Conservation (phyloP, 2,888 invertebrate species). For the Cacoxenus indagator region DNA sequence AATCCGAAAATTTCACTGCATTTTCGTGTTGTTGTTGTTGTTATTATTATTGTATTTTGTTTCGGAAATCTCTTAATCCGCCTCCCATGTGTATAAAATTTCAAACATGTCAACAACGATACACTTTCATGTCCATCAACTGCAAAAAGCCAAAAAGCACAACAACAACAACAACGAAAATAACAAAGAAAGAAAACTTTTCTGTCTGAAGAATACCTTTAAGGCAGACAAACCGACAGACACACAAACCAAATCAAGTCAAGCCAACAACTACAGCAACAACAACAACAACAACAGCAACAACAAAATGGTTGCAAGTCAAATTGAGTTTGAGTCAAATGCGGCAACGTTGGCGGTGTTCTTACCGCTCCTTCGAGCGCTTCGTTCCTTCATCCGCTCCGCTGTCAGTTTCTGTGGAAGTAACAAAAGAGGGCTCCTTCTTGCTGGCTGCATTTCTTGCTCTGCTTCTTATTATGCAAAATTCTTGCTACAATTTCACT, state of each 20-base stretch:
- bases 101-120: conserved; percentile 60
- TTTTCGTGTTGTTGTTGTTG: background rate
- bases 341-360: conserved; percentile 2
- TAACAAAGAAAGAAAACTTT: conserved; percentile 12
- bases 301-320: conserved; percentile 7
- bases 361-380: background rate
- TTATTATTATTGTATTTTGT: conserved; percentile 35
- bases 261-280: too few relatives aligned
- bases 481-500: conserved; percentile 10
- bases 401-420: conserved; percentile 50
- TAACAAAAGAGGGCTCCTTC: conserved; percentile 30
- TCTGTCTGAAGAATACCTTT: background rate
- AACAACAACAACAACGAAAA: background rate
- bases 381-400: conserved; percentile 6
- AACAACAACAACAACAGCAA: background rate
- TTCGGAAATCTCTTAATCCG: conserved; percentile 55
- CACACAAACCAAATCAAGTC: conserved; percentile 13
- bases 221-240: background rate
- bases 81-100: conserved; percentile 59
- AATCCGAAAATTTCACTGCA: conserved; percentile 26
- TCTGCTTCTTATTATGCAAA: conserved; percentile 1
- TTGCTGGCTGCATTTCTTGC: conserved; percentile 16
- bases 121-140: conserved; percentile 60
- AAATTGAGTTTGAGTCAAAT: conserved; percentile 14
- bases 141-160: conserved; percentile 11